Evolutionary conservation across 1,140 invertebrate genomes (phyloP), one percentile per base, ranked within the genome.

Genomic region (Antheraea pernyi): DNA sequence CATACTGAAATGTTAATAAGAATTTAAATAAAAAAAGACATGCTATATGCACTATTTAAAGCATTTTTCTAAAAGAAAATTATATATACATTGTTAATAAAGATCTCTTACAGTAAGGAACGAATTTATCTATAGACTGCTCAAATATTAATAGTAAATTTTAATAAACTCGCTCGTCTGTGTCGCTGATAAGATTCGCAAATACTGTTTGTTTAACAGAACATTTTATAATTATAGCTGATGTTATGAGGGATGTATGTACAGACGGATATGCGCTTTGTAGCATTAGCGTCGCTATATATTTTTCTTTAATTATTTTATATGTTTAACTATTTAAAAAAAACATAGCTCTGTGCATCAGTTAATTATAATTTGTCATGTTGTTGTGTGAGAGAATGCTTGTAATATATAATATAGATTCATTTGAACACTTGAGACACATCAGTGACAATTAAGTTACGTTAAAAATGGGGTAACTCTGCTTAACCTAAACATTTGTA

Each of bases 141-240:
- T 63, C 61, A 63, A 63, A 7, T 63, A 36, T 63, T 37, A 19
- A 19, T 13, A 19, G 39, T 42, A 11, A 42, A 9, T 4, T 42
- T 8, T 3, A 9, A 9, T 4, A 36, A 36, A 62, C 60, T 63
- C 61, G 61, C 61, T 63, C 61, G 61, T 63, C 61, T 16, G 16
- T 63, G 61, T 37, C 9, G 37, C 30, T 18, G 7, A 16, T 53
- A 63, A 16, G 46, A 53, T 53, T 53, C 46, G 46, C 11, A 11
- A 42, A 11, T 42, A 42, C 7, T 63, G 22, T 37, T 6, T 37
- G 22, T 11, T 2, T 16, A 37, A 63, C 61, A 13, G 30, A 4
- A 61, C 22, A 30, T 63, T 63, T 30, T 53, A 53, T 53, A 53
- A 53, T 48, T 61, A 37, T 37, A 37, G 10, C 22, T 63, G 19